Evolutionary conservation across 2,797 vertebrate genomes (phyloP).

Genomic region (Apodemus agrarius): DNA sequence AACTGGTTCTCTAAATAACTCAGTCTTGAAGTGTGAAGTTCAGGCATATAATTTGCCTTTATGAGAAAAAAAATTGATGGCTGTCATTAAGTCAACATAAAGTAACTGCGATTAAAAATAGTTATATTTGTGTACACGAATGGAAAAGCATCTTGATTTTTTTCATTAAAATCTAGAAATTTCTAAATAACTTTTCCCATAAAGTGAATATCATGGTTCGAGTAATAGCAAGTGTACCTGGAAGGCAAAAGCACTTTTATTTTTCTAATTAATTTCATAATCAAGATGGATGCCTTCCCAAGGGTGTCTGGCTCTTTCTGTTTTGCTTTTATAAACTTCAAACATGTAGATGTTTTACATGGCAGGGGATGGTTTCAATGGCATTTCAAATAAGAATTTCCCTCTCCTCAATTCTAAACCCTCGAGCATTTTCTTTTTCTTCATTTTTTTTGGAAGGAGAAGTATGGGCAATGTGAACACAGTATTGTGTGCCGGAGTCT

Average conservation of each 20-base stretch:
- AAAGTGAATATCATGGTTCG: conserved; percentile 74
- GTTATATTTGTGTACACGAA: conserved; percentile 70
- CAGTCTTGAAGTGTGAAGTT: conserved; percentile 36
- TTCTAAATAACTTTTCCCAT: conserved; percentile 71
- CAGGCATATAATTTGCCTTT: conserved; percentile 62
- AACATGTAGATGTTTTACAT: not conserved
- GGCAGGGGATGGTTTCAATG: conserved; percentile 41
- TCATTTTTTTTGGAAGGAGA: conserved; percentile 52
- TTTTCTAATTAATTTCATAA: conserved; percentile 75
- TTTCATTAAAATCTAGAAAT: conserved; percentile 62
- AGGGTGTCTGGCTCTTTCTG: not conserved
- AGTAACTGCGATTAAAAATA: conserved; percentile 8
- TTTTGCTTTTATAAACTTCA: conserved; percentile 41
- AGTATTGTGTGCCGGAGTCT: not conserved
- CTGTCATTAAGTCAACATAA: conserved; percentile 39
- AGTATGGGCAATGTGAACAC: conserved; percentile 3
- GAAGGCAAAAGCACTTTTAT: conserved; percentile 79
- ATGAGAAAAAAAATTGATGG: conserved; percentile 66
- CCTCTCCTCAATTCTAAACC: not conserved
- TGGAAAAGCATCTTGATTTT: conserved; percentile 10
- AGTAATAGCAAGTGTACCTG: conserved; percentile 76
- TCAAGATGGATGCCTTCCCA: conserved; percentile 67
- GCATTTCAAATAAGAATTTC: conserved; percentile 44
- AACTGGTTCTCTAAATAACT: conserved; percentile 22
- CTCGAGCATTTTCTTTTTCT: conserved; percentile 42